Evolutionary conservation across 2,888 invertebrate species (phyloP).

Genomic region (Stenotaenia linearis): DNA sequence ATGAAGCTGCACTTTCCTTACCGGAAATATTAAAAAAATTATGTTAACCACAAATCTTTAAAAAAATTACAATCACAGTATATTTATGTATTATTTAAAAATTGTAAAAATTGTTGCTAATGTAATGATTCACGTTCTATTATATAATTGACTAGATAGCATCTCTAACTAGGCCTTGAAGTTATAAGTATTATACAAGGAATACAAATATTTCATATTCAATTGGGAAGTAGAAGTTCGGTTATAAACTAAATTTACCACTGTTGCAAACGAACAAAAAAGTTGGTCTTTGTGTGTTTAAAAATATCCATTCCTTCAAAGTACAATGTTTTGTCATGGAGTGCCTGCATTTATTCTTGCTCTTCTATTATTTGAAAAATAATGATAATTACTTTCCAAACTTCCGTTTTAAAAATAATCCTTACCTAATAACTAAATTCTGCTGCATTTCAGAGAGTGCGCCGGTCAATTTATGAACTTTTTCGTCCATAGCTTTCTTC

Average conservation of each 20-base stretch:
- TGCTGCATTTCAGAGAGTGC: constrained; percentile 31
- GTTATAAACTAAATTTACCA: not conserved
- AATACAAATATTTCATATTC: constrained; percentile 13
- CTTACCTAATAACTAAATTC: constrained; percentile 17
- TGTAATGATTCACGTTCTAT: not conserved
- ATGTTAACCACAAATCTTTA: not conserved
- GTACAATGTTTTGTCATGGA: not conserved
- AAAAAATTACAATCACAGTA: not conserved
- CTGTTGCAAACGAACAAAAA: not conserved
- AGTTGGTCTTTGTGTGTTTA: not conserved
- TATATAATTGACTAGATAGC: not conserved
- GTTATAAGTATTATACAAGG: not conserved
- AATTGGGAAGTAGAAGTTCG: not conserved
- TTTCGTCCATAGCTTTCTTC: constrained; percentile 30
- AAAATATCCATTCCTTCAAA: not conserved
- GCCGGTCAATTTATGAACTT: constrained; percentile 27
- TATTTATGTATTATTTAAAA: not conserved
- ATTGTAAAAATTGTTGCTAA: not conserved
- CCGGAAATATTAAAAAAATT: not conserved
- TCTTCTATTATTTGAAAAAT: not conserved
- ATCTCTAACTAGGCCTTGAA: constrained; percentile 9
- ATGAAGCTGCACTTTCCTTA: not conserved
- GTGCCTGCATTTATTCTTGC: constrained; percentile 1
- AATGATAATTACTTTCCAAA: not conserved
- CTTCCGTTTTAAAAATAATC: not conserved